Evolutionary conservation across 2,113 vertebrate genomes (phyloP).

Genomic region (Leucosticte australis): DNA sequence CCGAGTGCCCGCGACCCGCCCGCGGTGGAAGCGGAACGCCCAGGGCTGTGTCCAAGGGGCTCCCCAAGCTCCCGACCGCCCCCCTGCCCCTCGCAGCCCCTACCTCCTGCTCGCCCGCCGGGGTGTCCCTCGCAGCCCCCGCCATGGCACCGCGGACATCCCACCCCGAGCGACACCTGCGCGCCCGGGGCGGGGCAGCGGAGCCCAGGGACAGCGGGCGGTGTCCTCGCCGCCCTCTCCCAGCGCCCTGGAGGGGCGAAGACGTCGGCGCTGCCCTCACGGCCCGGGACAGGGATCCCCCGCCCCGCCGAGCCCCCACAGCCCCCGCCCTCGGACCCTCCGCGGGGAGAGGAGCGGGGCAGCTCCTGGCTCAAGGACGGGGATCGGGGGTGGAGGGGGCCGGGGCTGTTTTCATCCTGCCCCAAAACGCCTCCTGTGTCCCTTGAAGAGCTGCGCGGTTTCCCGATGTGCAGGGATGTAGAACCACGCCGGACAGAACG

Average conservation of each 20-base stretch:
- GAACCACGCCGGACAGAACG: background rate
- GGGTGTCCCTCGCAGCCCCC: background rate
- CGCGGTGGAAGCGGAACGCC: background rate
- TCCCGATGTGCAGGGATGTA: accelerated
- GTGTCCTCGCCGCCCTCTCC: background rate
- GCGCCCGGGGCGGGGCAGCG: constrained; percentile 3
- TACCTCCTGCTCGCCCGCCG: background rate
- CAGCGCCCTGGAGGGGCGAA: background rate
- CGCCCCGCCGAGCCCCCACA: too few relatives aligned
- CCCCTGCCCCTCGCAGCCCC: background rate
- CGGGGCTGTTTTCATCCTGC: background rate
- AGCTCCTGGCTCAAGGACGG: background rate
- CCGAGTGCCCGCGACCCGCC: background rate
- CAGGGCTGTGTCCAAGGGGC: too few relatives aligned
- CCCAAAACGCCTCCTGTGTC: background rate
- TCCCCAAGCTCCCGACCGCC: background rate
- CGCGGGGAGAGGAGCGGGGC: background rate
- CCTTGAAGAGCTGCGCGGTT: accelerated
- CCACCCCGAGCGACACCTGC: background rate
- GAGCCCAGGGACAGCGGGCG: background rate
- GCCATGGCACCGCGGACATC: background rate
- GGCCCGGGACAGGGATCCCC: too few relatives aligned
- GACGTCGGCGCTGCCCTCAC: background rate
- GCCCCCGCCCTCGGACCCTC: too few relatives aligned
- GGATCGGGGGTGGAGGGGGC: accelerated